Evolutionary conservation across 2,113 vertebrate genomes (phyloP).

Genomic region (Cephalopholis sonnerati): DNA sequence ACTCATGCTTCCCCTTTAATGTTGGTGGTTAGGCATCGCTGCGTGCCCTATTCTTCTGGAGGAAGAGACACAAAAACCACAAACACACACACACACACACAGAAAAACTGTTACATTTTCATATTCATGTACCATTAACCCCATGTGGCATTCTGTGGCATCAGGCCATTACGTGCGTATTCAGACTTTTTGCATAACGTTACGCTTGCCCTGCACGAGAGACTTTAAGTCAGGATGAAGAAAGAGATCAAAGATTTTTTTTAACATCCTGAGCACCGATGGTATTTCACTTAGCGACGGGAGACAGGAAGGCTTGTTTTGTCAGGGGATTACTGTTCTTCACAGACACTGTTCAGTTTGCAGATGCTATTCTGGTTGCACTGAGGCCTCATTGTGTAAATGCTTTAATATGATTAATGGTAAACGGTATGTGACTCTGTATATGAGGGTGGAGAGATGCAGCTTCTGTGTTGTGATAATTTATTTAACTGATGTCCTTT

Average conservation of each 20-base stretch:
- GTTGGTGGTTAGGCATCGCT: constrained; percentile 35
- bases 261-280: constrained; percentile 43
- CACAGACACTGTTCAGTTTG: constrained; percentile 31
- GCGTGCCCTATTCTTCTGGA: not conserved
- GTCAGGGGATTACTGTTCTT: constrained; percentile 37
- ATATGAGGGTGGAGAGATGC: not conserved
- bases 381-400: not conserved
- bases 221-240: constrained; percentile 3
- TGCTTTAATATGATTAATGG: not conserved
- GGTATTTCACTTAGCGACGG: constrained; percentile 56
- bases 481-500: constrained; percentile 45
- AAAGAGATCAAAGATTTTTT: constrained; percentile 52
- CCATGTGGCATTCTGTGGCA: not conserved
- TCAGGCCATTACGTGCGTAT: not conserved
- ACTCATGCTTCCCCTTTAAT: constrained; percentile 48
- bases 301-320: constrained; percentile 59
- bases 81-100: not conserved
- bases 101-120: constrained; percentile 1
- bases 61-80: constrained; percentile 42
- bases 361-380: not conserved
- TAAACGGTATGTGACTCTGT: constrained; percentile 3
- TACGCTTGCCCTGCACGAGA: not conserved
- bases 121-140: not conserved
- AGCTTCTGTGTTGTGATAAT: constrained; percentile 21
- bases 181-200: constrained; percentile 19